Base-by-base conservation (phyloP, 2,797 vertebrate species). In the Eremophila alpestris region DNA sequence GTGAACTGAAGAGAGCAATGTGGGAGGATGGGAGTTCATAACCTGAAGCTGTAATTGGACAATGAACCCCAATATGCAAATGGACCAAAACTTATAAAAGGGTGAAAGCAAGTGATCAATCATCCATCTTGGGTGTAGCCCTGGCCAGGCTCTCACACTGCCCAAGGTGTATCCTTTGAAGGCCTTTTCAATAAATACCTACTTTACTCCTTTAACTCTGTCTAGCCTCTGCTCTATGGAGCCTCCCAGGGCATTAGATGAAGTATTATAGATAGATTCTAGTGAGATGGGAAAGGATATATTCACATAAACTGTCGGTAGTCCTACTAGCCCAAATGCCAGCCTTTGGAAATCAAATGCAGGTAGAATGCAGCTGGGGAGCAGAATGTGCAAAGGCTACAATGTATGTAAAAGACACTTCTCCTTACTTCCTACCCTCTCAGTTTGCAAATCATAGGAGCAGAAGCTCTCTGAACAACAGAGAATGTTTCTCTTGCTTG, bases 81-180 rank as follows among this genome's bases (percentile, higher is more conserved):
- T 64, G 21, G 26, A 30, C 5, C 26, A 78, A 54, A 45, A 45
- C 10, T 20, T 36, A 16, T 3, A 10, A 20, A 54, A 54, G 60
- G 36, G 40, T 64, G n/a, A 52, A 45, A 54, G 63, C 4, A 2
- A 2, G 2, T 21, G n/a, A 45, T 3, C 6, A 0, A 0, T 4
- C 2, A 2, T 75, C 29, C 5, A 24, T 36, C 40, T 30, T 36
- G 60, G 13, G 49, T 10, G 6, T 23, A 45, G 32, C 32, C 32
- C 17, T 1, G 1, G n/a, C 10, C 40, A 8, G 21, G 26, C 40
- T 45, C 60, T 36, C 24, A 21, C 26, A 13, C 49, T 36, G 13
- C n/a, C 49, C 49, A 45, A 45, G n/a, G 21, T 30, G 20, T 30
- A 10, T 13, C 27, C n/a, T 46, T 32, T 32, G 13, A 55, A 55